Percentiles rank a stretch among this genome's conserved stretches.
Evolutionary conservation across 2,797 vertebrate genomes (phyloP).

Genomic region (Knipowitschia caucasica): DNA sequence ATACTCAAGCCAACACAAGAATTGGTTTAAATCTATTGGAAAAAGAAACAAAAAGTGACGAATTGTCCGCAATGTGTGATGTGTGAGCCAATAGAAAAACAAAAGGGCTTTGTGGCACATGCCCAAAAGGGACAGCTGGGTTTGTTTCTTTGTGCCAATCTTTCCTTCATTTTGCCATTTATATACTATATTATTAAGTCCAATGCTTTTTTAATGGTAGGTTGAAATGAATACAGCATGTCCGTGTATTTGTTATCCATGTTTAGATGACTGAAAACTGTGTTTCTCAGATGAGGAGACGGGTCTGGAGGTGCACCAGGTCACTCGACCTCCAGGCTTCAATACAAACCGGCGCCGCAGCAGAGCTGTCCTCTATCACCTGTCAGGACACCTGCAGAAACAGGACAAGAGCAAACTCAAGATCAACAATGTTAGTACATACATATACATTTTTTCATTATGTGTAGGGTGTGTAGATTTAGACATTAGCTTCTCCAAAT

Average conservation of each 20-base stretch:
- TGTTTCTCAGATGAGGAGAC: constrained; percentile 75
- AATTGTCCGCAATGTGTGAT: neutral
- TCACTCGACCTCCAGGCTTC: constrained; percentile 77
- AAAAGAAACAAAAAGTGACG: neutral
- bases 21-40: neutral
- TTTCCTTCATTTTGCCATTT: neutral
- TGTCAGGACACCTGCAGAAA: constrained; percentile 84
- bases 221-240: neutral
- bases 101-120: neutral
- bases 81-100: neutral
- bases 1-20: neutral
- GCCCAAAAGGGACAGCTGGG: neutral
- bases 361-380: constrained; percentile 81
- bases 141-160: neutral
- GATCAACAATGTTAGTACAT: constrained; percentile 78
- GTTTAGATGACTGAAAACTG: too few relatives aligned
- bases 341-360: constrained; percentile 81
- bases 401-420: constrained; percentile 86
- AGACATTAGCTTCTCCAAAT: too few relatives aligned
- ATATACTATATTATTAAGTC: too few relatives aligned
- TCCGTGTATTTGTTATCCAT: neutral
- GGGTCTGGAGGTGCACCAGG: constrained; percentile 78
- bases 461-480: too few relatives aligned
- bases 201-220: too few relatives aligned
- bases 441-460: too few relatives aligned